Evolutionary conservation across 1,140 invertebrate genomes (phyloP).

Genomic region (Colletes gigas): DNA sequence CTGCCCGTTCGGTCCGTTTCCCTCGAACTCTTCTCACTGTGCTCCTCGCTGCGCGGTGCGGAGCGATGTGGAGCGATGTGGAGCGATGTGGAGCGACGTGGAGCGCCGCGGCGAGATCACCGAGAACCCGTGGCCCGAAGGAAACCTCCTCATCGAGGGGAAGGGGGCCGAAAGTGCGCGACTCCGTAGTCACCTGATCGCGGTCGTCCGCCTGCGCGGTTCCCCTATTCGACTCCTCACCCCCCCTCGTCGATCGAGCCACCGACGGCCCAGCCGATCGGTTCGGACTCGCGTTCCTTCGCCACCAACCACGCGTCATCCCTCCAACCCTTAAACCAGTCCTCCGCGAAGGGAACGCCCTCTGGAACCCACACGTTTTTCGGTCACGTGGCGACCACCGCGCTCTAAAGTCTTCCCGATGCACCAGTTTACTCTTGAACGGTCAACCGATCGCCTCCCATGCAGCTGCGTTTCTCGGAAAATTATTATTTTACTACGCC

Average conservation of each 20-base stretch:
- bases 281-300: background rate
- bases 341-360: background rate
- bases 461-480: too few species aligned
- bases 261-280: background rate
- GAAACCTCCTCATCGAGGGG: background rate
- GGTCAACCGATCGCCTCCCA: too few species aligned
- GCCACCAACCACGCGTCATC: background rate
- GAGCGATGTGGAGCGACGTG: background rate
- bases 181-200: slow-evolving; percentile 57
- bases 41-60: background rate
- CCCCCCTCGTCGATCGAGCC: background rate
- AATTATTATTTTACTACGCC: too few species aligned
- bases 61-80: background rate
- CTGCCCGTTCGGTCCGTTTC: background rate
- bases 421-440: background rate
- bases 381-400: background rate
- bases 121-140: background rate
- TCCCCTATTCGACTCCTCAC: background rate
- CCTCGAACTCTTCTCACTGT: slow-evolving; percentile 15
- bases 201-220: slow-evolving; percentile 26
- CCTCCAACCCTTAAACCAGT: background rate
- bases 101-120: slow-evolving; percentile 2
- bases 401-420: background rate
- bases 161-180: slow-evolving; percentile 47
- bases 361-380: background rate